These are phyloP conservation scores for Antedon mediterranea DNA, from an alignment of 53 echinoderm and acorn worm species.

Conservation along the genomic window DNA sequence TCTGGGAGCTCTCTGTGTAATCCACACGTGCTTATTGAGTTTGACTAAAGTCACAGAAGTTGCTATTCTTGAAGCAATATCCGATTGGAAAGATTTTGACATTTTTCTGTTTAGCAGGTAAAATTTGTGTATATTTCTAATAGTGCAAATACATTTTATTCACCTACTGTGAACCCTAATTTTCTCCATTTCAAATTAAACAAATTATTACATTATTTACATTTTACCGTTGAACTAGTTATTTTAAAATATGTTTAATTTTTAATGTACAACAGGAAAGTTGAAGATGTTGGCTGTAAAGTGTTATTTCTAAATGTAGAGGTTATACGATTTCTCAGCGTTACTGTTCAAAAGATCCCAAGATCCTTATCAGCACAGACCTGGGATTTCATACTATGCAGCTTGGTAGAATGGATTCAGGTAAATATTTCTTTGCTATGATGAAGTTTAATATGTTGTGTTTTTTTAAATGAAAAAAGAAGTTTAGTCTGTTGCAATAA, in stretches of 20 bases:
- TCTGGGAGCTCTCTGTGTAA: not conserved
- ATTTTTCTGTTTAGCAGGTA: not conserved
- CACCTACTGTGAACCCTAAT: no score
- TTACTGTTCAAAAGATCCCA: conserved; percentile 40
- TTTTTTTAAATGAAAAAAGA: no score
- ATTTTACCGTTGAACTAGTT: no score
- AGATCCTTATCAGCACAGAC: conserved; percentile 29
- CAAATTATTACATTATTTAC: no score
- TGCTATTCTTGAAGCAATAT: not conserved
- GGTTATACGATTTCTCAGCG: conserved; percentile 38
- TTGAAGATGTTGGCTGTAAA: not conserved
- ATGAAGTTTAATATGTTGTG: no score
- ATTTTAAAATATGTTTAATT: no score
- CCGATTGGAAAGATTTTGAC: not conserved
- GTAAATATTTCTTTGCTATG: no score
- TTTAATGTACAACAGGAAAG: not conserved
- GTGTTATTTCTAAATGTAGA: conserved; percentile 24
- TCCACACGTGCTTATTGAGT: not conserved
- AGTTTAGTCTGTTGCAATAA: no score
- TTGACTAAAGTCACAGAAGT: not conserved
- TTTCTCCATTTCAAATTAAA: no score
- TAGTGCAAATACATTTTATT: no score
- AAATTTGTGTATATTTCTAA: not conserved
- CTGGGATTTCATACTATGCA: conserved; percentile 91
- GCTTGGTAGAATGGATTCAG: conserved; percentile 60